Evolutionary conservation across 2,888 invertebrate species (phyloP).

Genomic region (Lasioglossum zephyrum): DNA sequence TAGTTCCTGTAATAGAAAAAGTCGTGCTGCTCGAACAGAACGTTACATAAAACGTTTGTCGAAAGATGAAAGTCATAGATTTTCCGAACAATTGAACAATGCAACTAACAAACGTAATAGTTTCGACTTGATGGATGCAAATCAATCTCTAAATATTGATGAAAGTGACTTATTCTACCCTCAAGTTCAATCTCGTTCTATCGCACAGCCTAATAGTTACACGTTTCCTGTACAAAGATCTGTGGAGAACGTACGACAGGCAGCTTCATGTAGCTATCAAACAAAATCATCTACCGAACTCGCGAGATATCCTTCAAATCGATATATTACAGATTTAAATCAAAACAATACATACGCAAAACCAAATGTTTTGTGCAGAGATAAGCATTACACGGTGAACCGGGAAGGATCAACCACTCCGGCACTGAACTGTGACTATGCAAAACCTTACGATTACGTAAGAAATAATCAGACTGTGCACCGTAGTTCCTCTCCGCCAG

Average conservation of each 20-base stretch:
- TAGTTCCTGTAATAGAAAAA: conserved; percentile 87
- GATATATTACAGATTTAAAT: conserved; percentile 70
- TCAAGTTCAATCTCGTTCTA: conserved; percentile 44
- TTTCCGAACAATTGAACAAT: conserved; percentile 46
- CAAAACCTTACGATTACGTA: conserved; percentile 35
- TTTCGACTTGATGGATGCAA: conserved; percentile 50
- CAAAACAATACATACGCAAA: conserved; percentile 65
- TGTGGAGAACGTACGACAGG: conserved; percentile 47
- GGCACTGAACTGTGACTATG: conserved; percentile 24
- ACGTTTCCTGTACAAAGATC: conserved; percentile 53
- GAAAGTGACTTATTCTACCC: conserved; percentile 38
- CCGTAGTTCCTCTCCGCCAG: conserved; percentile 86
- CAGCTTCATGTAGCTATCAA: conserved; percentile 39
- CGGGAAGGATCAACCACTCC: conserved; percentile 26
- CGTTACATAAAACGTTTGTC: conserved; percentile 91
- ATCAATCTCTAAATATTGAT: conserved; percentile 16
- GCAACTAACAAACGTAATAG: conserved; percentile 35
- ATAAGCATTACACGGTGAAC: conserved; percentile 8
- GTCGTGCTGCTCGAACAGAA: conserved; percentile 91
- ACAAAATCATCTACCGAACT: conserved; percentile 41
- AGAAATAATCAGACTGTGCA: conserved; percentile 34
- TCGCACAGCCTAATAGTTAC: conserved; percentile 41
- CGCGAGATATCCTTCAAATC: conserved; percentile 42
- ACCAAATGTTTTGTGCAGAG: conserved; percentile 21
- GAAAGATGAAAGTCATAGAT: conserved; percentile 64